Evolutionary conservation across 2,888 invertebrate genomes (phyloP).

Genomic region (Steinernema scapterisci): DNA sequence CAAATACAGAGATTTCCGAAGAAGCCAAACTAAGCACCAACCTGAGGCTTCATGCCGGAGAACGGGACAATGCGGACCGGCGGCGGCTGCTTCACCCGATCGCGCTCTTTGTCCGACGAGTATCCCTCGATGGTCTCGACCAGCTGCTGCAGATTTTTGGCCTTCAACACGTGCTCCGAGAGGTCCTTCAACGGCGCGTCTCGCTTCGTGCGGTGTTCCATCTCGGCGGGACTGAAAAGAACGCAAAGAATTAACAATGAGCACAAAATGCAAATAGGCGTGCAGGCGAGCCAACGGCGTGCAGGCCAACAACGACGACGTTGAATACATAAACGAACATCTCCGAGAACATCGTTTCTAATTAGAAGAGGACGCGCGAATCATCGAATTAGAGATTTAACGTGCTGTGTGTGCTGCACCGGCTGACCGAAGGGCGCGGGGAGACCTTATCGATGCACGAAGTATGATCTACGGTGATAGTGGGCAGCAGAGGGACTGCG

Average conservation of each 20-base stretch:
- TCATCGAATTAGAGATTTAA: slow-evolving; percentile 29
- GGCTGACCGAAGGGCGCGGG: too few species aligned
- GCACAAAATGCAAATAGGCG: slow-evolving; percentile 17
- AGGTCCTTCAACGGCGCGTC: slow-evolving; percentile 23
- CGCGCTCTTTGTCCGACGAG: slow-evolving; percentile 25
- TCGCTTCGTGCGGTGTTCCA: slow-evolving; percentile 48
- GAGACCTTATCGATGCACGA: slow-evolving; percentile 18
- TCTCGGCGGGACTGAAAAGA: slow-evolving; percentile 33
- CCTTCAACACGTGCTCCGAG: slow-evolving; percentile 40
- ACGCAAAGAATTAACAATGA: neutral
- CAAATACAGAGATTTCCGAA: too few species aligned
- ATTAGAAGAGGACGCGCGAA: slow-evolving; percentile 30
- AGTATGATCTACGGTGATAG: slow-evolving; percentile 16
- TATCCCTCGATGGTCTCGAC: slow-evolving; percentile 41
- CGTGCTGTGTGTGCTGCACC: neutral
- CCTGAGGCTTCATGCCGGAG: slow-evolving; percentile 50
- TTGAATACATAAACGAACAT: neutral
- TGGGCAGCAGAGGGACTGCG: neutral
- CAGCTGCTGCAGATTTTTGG: slow-evolving; percentile 44
- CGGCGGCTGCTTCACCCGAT: slow-evolving; percentile 42
- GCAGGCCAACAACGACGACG: neutral
- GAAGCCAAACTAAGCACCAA: slow-evolving; percentile 28
- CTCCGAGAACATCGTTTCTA: neutral
- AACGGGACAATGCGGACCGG: slow-evolving; percentile 47
- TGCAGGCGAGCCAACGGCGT: too few species aligned